These are phyloP conservation scores for Zoanthus sansibaricus DNA, from an alignment of 92 coral and sea anemone genomes.

Conservation along the genomic window DNA sequence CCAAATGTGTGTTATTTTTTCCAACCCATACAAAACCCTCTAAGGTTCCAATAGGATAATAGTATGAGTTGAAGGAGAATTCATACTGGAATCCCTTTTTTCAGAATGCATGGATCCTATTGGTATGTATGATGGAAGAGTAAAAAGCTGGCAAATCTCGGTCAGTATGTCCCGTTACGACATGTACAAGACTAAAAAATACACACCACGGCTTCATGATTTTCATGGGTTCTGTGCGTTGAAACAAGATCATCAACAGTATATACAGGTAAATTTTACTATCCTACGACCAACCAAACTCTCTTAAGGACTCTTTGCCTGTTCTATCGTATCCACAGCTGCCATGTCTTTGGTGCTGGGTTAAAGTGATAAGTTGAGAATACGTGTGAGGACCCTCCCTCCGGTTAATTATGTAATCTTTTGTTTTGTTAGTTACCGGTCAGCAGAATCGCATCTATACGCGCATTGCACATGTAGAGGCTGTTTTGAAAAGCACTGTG, in stretches of 20 bases:
- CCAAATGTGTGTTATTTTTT: no score
- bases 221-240: slow-evolving; percentile 35
- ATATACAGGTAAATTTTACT: slow-evolving; percentile 28
- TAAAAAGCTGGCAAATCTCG: slow-evolving; percentile 29
- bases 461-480: no score
- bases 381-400: no score
- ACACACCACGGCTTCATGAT: slow-evolving; percentile 35
- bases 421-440: no score
- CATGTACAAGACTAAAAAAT: slow-evolving; percentile 15
- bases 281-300: neutral
- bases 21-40: no score
- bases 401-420: no score
- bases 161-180: slow-evolving; percentile 23
- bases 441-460: no score
- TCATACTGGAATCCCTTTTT: neutral
- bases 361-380: no score
- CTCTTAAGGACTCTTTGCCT: neutral
- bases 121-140: slow-evolving; percentile 36
- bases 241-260: slow-evolving; percentile 30
- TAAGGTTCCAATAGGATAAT: no score
- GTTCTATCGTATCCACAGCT: no score
- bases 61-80: neutral
- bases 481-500: no score
- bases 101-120: slow-evolving; percentile 37
- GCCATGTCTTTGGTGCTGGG: no score